Conservation (phyloP, 1,140 invertebrate species). For the Papilio helenus region DNA sequence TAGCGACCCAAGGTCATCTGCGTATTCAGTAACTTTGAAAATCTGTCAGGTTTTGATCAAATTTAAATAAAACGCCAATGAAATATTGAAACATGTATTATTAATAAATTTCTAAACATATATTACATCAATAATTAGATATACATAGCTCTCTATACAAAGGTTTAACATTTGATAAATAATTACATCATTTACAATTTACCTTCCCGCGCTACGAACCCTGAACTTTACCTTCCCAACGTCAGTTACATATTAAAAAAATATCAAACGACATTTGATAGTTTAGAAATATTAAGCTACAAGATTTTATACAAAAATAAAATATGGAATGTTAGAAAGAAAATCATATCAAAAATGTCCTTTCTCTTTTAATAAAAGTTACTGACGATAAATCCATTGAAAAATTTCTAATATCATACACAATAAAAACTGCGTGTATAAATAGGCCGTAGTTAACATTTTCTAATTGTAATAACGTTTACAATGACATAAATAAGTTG, state of each 20-base stretch:
- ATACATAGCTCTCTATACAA: constrained; percentile 78
- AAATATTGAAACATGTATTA: constrained; percentile 67
- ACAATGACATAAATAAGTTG: too few relatives aligned
- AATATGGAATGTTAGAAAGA: constrained; percentile 40
- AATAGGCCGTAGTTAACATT: not conserved
- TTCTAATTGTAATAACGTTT: not conserved
- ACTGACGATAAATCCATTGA: constrained; percentile 38
- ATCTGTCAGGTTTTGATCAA: not conserved
- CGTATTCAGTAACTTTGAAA: not conserved
- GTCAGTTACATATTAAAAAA: constrained; percentile 19
- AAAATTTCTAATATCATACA: constrained; percentile 35
- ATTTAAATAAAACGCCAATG: constrained; percentile 40
- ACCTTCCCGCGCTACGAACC: constrained; percentile 41
- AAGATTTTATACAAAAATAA: constrained; percentile 24
- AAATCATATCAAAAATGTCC: not conserved
- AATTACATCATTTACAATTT: constrained; percentile 70
- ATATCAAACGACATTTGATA: not conserved
- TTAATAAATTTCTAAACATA: constrained; percentile 71
- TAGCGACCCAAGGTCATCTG: too few relatives aligned
- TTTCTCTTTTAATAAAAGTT: constrained; percentile 40
- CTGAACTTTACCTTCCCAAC: constrained; percentile 34
- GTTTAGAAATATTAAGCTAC: not conserved
- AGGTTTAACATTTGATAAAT: constrained; percentile 57
- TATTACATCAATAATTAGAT: constrained; percentile 61
- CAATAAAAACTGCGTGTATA: constrained; percentile 9